Conservation (phyloP, 2,113 vertebrate genomes). For the Leucopsar rothschildi region DNA sequence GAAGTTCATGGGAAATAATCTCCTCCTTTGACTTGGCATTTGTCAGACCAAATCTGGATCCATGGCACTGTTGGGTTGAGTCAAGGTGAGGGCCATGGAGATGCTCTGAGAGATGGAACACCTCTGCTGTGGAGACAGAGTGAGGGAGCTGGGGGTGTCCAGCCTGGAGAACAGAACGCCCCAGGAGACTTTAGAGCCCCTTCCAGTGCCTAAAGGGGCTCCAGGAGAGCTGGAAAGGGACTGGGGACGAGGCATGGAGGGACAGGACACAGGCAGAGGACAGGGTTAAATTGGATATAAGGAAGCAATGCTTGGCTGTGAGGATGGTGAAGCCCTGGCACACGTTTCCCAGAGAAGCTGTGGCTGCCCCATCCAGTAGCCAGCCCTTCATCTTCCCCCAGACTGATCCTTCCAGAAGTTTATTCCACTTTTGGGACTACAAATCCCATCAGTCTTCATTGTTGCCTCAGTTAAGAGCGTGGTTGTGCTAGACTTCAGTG, state of each 20-base stretch:
- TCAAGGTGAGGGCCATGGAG: neutral
- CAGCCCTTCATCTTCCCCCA: neutral
- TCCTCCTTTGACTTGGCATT: neutral
- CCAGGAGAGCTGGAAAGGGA: neutral
- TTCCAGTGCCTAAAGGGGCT: neutral
- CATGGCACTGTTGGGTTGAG: neutral
- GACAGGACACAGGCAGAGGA: neutral
- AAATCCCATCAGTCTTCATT: neutral
- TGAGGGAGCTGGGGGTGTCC: neutral
- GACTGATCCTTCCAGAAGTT: neutral
- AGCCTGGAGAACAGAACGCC: neutral
- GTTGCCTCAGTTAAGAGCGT: neutral
- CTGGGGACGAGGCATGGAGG: neutral
- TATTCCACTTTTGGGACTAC: neutral
- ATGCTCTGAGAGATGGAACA: neutral
- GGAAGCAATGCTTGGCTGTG: neutral
- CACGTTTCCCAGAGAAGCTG: neutral
- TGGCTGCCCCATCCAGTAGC: neutral
- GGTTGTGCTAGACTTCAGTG: neutral
- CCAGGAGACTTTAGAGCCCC: neutral
- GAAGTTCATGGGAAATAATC: neutral
- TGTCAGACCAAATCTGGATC: neutral
- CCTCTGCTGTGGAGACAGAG: neutral
- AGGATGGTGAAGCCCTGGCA: neutral
- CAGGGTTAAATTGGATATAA: neutral